Percentiles rank a stretch among this genome's conserved stretches.
These are phyloP conservation scores for Pammene fasciana DNA, from an alignment of 2,888 invertebrate species.

Conservation along the genomic window DNA sequence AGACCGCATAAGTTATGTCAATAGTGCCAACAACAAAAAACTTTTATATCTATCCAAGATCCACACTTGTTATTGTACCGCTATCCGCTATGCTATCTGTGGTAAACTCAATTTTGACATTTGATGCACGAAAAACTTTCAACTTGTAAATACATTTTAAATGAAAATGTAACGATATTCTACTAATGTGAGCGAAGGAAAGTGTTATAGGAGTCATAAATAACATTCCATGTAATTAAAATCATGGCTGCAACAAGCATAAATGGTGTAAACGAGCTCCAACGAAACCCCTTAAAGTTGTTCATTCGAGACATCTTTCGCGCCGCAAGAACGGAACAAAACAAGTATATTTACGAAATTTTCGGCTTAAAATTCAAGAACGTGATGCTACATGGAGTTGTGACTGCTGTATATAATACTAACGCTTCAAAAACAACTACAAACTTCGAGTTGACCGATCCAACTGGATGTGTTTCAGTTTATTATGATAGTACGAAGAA, in stretches of 20 bases:
- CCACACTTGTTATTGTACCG: neutral
- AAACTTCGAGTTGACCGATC: conserved; percentile 71
- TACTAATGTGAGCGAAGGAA: neutral
- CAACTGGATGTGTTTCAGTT: conserved; percentile 69
- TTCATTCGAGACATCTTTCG: conserved; percentile 77
- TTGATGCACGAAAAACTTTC: neutral
- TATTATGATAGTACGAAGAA: conserved; percentile 67
- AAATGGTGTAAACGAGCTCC: conserved; percentile 51
- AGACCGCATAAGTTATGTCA: neutral
- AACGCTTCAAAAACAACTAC: conserved; percentile 47
- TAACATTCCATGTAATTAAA: neutral
- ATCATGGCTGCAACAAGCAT: conserved; percentile 18
- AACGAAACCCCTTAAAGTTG: conserved; percentile 66
- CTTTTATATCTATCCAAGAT: neutral
- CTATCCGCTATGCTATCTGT: too few relatives aligned
- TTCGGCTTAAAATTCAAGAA: conserved; percentile 73
- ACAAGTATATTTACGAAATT: conserved; percentile 71
- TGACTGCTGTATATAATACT: conserved; percentile 67
- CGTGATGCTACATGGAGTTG: conserved; percentile 71
- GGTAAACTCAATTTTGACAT: conserved; percentile 18
- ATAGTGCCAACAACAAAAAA: neutral
- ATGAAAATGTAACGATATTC: neutral
- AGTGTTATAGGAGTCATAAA: neutral
- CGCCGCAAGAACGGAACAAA: conserved; percentile 60
- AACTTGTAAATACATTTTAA: conserved; percentile 4